These are phyloP conservation scores for Isoperla grammatica DNA, from an alignment of 2,888 invertebrate genomes.

Conservation along the genomic window DNA sequence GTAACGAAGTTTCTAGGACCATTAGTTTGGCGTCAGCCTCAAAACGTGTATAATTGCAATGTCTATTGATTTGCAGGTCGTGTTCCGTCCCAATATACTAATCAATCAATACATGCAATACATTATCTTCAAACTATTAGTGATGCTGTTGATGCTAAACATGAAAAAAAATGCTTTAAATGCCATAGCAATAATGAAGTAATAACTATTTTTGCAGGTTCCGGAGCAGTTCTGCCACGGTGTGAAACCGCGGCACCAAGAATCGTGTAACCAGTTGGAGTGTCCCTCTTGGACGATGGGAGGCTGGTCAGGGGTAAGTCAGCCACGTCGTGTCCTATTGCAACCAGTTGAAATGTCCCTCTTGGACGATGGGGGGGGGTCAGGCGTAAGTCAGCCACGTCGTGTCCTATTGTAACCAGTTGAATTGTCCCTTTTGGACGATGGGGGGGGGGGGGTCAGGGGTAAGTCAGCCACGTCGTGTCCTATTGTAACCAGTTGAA, in stretches of 20 bases:
- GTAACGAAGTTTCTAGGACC: too few relatives aligned
- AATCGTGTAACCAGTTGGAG: slow-evolving; percentile 75
- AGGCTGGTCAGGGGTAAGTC: slow-evolving; percentile 86
- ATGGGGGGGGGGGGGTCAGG: slow-evolving; percentile 82
- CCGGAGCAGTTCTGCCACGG: slow-evolving; percentile 70
- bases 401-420: slow-evolving; percentile 82
- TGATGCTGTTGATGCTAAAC: too few relatives aligned
- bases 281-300: slow-evolving; percentile 85
- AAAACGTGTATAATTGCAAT: too few relatives aligned
- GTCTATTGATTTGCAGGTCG: too few relatives aligned
- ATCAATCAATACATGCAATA: too few relatives aligned
- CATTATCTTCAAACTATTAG: too few relatives aligned
- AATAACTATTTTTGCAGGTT: slow-evolving; percentile 54
- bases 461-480: too few relatives aligned
- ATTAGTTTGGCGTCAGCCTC: too few relatives aligned
- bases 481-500: slow-evolving; percentile 81
- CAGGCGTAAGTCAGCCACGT: slow-evolving; percentile 83
- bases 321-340: slow-evolving; percentile 52
- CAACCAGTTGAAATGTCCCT: slow-evolving; percentile 74
- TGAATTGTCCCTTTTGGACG: slow-evolving; percentile 84
- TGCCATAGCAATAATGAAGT: too few relatives aligned
- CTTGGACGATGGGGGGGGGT: slow-evolving; percentile 86
- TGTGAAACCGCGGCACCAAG: slow-evolving; percentile 71
- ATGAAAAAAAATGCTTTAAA: too few relatives aligned
- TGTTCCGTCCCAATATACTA: too few relatives aligned